Base-by-base conservation (phyloP, 2,113 vertebrate genomes). In the Phalacrocorax carbo region DNA sequence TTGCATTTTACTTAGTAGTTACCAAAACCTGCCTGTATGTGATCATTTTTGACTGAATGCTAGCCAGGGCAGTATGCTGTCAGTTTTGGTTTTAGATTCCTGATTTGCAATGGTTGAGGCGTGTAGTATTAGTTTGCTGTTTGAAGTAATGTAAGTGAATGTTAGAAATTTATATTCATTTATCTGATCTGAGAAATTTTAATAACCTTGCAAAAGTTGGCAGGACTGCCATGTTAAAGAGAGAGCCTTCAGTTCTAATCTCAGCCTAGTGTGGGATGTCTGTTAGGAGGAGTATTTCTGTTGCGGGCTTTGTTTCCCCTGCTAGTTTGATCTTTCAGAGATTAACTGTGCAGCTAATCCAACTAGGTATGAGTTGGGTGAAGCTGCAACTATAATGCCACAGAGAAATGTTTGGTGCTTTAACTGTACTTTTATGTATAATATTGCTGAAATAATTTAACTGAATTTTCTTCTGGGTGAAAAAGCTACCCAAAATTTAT, bases 1-100 rank as follows among this genome's bases (percentile, higher is more conserved):
- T 69, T 86, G 38, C 9, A 25, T 93, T 94, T 85, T 85, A 38
- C 18, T 70, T 81, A 62, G 44, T 18, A 44, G 29, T 40, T 55
- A 40, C 14, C 18, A 58, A 52, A 44, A 19, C 51, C 82, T 0
- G 4, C 26, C 30, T 70, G 26, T 55, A 13, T 65, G 64, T 71
- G n/a, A 26, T 75, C 73, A 48, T 55, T 93, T 92, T 73, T 60
- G 40, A 77, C 52, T n/a, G 32, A 65, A 62, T 23, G 21, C 68
- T 65, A 32, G 82, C 58, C 84, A 90, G 68, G 40, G 61, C 29
- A 94, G 68, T 30, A 18, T 16, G 46, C 54, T 85, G 38, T 38
- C 60, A 58, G 36, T 69, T 97, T 68, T 78, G 62, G 25, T n/a
- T 92, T 96, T 82, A 90, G 90, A 96, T 94, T 91, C 95, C 92